Conservation (phyloP, 2,113 vertebrate genomes). For the Colaptes auratus region DNA sequence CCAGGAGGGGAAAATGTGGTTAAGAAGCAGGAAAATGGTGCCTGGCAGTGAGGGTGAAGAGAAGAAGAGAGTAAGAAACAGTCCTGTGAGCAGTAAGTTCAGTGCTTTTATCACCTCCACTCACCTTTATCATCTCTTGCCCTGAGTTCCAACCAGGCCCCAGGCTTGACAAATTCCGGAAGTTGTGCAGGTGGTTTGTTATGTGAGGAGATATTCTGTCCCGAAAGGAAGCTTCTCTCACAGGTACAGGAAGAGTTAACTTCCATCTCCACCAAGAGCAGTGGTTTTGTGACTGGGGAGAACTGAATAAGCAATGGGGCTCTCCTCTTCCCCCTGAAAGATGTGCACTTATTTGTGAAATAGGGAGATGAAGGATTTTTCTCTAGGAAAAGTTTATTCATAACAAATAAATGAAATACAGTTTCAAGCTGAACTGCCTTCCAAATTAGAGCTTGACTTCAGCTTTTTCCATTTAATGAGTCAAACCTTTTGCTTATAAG, state of each 20-base stretch:
- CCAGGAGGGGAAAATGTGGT: accelerated
- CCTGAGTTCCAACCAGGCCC: neutral
- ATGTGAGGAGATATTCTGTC: neutral
- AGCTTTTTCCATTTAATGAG: neutral
- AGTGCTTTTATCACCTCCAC: neutral
- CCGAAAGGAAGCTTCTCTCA: neutral
- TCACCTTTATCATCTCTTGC: neutral
- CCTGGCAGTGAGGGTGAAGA: neutral
- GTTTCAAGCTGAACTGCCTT: neutral
- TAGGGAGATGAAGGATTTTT: neutral
- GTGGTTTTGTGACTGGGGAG: neutral
- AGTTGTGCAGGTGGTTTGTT: neutral
- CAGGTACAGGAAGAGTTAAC: neutral
- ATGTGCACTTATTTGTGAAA: neutral
- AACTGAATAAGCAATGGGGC: neutral
- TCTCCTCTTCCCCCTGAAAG: neutral
- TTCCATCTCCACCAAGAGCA: neutral
- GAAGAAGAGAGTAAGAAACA: neutral
- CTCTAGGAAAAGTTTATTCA: neutral
- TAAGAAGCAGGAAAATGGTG: neutral
- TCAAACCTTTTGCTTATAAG: constrained; percentile 19
- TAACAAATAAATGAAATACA: constrained; percentile 29
- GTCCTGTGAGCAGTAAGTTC: accelerated
- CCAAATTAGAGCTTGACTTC: constrained; percentile 19
- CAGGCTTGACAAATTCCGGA: neutral